These are phyloP conservation scores for Rynchops niger DNA, from an alignment of 2,113 vertebrate species.

Conservation along the genomic window DNA sequence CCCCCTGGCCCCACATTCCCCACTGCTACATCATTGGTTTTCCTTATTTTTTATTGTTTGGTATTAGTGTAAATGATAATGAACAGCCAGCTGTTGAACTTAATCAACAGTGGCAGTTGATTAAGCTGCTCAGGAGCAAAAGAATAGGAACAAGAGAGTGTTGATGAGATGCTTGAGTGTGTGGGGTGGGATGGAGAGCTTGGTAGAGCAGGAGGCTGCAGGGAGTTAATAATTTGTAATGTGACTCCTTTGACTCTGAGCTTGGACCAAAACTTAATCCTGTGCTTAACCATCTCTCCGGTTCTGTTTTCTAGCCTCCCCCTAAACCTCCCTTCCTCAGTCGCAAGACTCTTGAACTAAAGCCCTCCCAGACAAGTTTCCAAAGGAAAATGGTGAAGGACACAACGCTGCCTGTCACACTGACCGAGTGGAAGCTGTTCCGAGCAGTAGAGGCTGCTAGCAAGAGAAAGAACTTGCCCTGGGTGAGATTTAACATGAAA, in stretches of 20 bases:
- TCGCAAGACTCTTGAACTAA: constrained; percentile 74
- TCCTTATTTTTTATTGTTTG: neutral
- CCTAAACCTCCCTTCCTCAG: constrained; percentile 82
- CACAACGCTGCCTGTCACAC: constrained; percentile 74
- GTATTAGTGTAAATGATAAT: neutral
- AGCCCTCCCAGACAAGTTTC: constrained; percentile 57
- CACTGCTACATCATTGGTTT: neutral
- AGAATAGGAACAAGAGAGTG: neutral
- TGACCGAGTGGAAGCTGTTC: constrained; percentile 80
- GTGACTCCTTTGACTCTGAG: neutral
- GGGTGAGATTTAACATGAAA: constrained; percentile 57
- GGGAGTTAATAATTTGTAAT: neutral
- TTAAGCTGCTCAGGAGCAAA: neutral
- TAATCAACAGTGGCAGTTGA: neutral
- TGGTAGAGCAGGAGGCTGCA: neutral
- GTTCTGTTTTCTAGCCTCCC: constrained; percentile 74
- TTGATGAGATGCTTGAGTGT: neutral
- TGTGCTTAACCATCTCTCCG: neutral
- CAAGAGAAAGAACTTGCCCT: constrained; percentile 76
- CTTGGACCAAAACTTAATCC: neutral
- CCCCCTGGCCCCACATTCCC: neutral
- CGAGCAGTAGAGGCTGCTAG: constrained; percentile 68
- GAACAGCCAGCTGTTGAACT: neutral
- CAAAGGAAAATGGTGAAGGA: constrained; percentile 72
- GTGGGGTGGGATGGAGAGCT: neutral